Percentiles rank a stretch among this genome's conserved stretches.
Evolutionary conservation across 2,888 invertebrate species (phyloP).

Genomic region (Masnerella sp.): DNA sequence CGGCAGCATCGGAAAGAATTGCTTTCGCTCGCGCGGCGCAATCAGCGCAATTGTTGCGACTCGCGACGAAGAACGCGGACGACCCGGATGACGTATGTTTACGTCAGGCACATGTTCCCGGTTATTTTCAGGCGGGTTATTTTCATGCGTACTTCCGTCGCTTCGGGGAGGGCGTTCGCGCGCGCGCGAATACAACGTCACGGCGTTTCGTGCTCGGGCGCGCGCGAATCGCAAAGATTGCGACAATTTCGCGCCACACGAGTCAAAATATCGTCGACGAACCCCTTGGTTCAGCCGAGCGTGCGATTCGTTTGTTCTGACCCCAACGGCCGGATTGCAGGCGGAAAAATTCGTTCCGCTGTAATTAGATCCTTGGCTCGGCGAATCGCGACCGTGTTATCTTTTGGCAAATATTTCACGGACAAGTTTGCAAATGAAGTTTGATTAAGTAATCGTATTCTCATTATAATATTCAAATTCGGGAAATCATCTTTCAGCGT

Average conservation of each 20-base stretch:
- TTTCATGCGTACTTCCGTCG: constrained; percentile 54
- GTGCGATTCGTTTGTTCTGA: no score
- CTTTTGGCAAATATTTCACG: no score
- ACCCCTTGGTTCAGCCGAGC: no score
- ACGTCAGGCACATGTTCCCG: constrained; percentile 48
- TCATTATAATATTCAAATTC: no score
- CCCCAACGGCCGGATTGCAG: no score
- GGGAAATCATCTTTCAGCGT: no score
- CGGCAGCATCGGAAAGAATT: constrained; percentile 32
- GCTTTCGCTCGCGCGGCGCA: constrained; percentile 35
- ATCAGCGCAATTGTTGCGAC: constrained; percentile 38
- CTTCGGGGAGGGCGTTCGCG: constrained; percentile 37
- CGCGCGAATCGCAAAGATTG: constrained; percentile 17
- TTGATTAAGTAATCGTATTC: no score
- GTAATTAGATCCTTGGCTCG: no score
- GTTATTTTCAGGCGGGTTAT: constrained; percentile 54
- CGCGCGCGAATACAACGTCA: constrained; percentile 30
- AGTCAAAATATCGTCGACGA: no score
- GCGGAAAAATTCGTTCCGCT: no score
- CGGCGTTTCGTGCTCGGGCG: constrained; percentile 32
- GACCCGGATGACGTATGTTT: constrained; percentile 45
- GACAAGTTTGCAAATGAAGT: no score
- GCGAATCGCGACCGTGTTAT: no score
- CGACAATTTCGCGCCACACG: constrained; percentile 23
- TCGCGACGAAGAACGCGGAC: constrained; percentile 47